Evolutionary conservation across 2,888 invertebrate genomes (phyloP), one percentile per base, ranked within the genome.

Genomic region (Biston betularia): DNA sequence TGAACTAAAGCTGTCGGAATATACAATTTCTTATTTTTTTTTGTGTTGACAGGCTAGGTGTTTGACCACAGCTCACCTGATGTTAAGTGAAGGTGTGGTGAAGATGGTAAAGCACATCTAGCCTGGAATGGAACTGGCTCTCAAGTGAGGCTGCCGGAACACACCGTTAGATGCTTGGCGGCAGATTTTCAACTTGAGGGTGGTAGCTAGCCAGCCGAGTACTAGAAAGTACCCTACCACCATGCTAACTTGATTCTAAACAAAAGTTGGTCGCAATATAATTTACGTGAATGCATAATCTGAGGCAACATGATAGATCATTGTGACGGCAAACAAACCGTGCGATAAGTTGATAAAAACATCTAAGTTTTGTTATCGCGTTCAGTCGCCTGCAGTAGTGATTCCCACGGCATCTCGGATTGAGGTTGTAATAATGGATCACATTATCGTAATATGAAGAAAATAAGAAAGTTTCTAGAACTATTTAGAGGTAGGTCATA

Each of bases 391-490:
- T 58, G 71, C 68, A 68, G 40, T 55, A 60, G 61, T 57, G 67
- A 75, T 83, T 85, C 85, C 75, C 85, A 85, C 83, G 82, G 63
- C 75, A 69, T 74, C 73, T 71, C 65, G 76, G 82, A 82, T 75
- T 72, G 74, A 76, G 73, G 69, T 65, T 58, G 54, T 76, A 80
- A 84, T 82, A 75, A 77, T 70, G 65, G 61, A 75, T 70, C 65
- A 65, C 38, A 8, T 63, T 67, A 65, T 40, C 49, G 61, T 68
- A 59, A 68, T 53, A 66, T 69, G 62, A 73, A 69, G 64, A 69
- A 38, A 33, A 49, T 70, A 63, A 59, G 56, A 61, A 67, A 63
- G 64, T 64, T 69, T 65, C 46, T 71, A 50, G 58, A 60, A 50
- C 69, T 63, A 69, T 67, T 71, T 40, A 64, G 42, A 72, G 74